Base-by-base conservation (phyloP, 2,113 vertebrate species). In the Platichthys stellatus region DNA sequence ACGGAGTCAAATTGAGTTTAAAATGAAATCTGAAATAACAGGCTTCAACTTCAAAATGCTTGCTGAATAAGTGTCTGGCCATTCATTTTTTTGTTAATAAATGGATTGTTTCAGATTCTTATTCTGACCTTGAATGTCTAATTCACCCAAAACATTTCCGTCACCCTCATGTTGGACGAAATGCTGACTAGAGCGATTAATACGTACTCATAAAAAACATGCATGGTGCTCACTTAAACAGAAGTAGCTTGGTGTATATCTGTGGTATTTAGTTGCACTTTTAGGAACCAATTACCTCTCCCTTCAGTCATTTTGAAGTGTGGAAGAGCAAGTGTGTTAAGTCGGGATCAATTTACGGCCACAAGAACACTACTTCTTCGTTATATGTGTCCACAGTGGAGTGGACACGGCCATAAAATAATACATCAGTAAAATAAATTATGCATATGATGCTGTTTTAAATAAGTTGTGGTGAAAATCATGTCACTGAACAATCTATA, bases 211-310 rank as follows among this genome's bases (percentile, higher is more conserved):
- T 21, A 26, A 11, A 56, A 24, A 59, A 71, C 45, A 38, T 12
- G 24, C 11, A 17, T 18, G 63, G 14, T 28, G 6, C 24, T 66
- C 45, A 35, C 4, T 49, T 49, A 26, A 49, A 49, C 9, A 26
- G 12, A 49, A 54, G 5, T 20, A 14, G 45, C 28, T 49, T 21
- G 4, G 23, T 47, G 9, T 57, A 43, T n/a, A 45, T 62, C 47
- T 65, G 23, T 75, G 20, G 53, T 60, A 64, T 70, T 64, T 45
- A 51, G 8, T 23, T 73, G 23, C 43, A 24, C 35, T 62, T 65
- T 69, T 47, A 51, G 71, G 35, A 70, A 66, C 28, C 24, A 59
- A 49, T 66, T 38, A 49, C 21, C 12, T 67, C 57, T 58, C 4
- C 49, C 40, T 18, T 58, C 14, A 21, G 40, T 73, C 4, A 59